These are phyloP conservation scores for Boulengeromyrus knoepffleri DNA, from an alignment of 2,113 vertebrate species.

Conservation along the genomic window DNA sequence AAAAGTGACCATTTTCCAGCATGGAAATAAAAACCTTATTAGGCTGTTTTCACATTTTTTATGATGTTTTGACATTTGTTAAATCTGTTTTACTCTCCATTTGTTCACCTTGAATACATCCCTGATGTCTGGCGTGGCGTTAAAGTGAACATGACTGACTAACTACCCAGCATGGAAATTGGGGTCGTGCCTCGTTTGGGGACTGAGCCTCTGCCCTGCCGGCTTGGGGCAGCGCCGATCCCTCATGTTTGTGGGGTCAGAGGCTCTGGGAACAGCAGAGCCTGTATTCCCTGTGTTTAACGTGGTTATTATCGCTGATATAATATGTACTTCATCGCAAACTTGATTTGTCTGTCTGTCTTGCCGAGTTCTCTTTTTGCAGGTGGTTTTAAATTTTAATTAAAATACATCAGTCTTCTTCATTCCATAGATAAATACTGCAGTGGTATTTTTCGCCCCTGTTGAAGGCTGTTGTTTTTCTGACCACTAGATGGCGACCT, in stretches of 20 bases:
- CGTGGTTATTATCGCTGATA: background rate
- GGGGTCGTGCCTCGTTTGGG: background rate
- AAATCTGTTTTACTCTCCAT: background rate
- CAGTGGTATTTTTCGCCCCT: background rate
- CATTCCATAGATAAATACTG: background rate
- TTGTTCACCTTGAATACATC: background rate
- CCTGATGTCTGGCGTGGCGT: background rate
- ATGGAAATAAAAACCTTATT: background rate
- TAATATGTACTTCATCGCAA: background rate
- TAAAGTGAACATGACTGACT: background rate
- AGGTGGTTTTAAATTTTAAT: background rate
- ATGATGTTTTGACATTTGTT: background rate
- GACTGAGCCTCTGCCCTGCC: background rate
- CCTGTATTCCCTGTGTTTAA: background rate
- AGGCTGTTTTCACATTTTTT: background rate
- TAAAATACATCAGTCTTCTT: background rate
- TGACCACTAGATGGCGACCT: constrained; percentile 24
- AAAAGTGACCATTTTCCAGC: background rate
- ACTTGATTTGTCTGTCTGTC: background rate
- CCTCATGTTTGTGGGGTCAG: background rate
- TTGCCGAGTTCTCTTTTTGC: background rate
- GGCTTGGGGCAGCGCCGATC: background rate
- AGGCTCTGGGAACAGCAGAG: background rate
- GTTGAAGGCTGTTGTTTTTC: background rate
- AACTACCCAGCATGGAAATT: background rate